Percentiles rank a stretch among this genome's conserved stretches.
These are phyloP conservation scores for Cotesia typhae DNA, from an alignment of 1,140 invertebrate species.

Conservation along the genomic window DNA sequence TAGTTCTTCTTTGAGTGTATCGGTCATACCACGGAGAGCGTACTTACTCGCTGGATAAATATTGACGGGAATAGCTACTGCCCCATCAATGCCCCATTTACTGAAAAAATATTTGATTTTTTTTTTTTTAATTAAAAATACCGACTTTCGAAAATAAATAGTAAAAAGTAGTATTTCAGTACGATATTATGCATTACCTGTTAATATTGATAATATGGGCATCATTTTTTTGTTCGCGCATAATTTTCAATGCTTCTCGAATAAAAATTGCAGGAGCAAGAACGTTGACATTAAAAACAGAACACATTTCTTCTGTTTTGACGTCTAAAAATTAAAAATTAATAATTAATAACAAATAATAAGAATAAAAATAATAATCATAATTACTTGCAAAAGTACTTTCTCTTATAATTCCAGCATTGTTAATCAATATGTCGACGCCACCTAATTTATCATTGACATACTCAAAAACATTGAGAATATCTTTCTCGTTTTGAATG, in stretches of 20 bases:
- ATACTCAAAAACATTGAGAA: slow-evolving; percentile 2
- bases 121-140: not conserved
- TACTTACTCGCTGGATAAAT: slow-evolving; percentile 68
- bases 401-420: slow-evolving; percentile 2
- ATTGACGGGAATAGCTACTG: slow-evolving; percentile 42
- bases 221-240: slow-evolving; percentile 66
- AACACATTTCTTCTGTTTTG: slow-evolving; percentile 23
- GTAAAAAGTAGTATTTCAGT: not conserved
- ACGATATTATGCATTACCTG: slow-evolving; percentile 55
- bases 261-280: slow-evolving; percentile 66
- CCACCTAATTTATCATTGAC: slow-evolving; percentile 1
- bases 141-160: not conserved
- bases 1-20: slow-evolving; percentile 67
- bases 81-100: slow-evolving; percentile 44
- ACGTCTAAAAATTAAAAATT: slow-evolving; percentile 18
- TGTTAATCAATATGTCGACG: slow-evolving; percentile 21
- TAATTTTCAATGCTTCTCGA: slow-evolving; percentile 64
- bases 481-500: slow-evolving; percentile 8
- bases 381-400: not conserved
- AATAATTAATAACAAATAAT: not conserved
- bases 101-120: slow-evolving; percentile 34
- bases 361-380: not conserved
- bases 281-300: slow-evolving; percentile 62
- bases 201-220: slow-evolving; percentile 72
- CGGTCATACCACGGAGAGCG: slow-evolving; percentile 65